Conservation (phyloP, 1,140 invertebrate genomes). For the Chlorops oryzae region DNA sequence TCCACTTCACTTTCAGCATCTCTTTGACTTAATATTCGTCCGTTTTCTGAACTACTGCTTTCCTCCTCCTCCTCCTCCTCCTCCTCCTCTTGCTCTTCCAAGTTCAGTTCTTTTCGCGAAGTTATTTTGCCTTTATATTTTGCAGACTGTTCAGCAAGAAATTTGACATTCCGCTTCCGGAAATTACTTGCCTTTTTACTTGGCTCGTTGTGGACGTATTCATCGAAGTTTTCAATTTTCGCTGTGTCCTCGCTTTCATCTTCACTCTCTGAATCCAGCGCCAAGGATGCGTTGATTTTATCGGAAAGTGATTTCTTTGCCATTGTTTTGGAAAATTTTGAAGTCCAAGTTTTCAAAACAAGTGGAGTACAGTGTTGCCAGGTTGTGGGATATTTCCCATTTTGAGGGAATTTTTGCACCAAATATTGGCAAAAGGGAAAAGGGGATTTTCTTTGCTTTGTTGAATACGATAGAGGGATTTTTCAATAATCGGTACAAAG, state of each 20-base stretch:
- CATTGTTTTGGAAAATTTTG: too few species aligned
- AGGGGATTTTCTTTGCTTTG: too few species aligned
- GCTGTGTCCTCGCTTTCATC: slow-evolving; percentile 26
- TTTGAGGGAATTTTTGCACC: too few species aligned
- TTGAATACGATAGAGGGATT: too few species aligned
- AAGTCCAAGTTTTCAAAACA: too few species aligned
- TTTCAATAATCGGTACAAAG: too few species aligned
- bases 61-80: slow-evolving; percentile 25
- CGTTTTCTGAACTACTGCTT: slow-evolving; percentile 13
- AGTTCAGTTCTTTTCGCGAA: slow-evolving; percentile 51
- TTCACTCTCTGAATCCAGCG: slow-evolving; percentile 16
- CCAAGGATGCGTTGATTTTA: not conserved
- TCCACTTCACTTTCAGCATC: slow-evolving; percentile 19
- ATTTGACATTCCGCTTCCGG: slow-evolving; percentile 58
- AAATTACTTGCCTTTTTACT: slow-evolving; percentile 58
- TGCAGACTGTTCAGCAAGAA: slow-evolving; percentile 61
- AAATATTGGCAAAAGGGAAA: too few species aligned
- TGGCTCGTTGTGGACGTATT: slow-evolving; percentile 51
- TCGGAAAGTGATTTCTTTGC: too few species aligned
- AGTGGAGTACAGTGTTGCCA: too few species aligned
- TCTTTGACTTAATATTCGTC: slow-evolving; percentile 23
- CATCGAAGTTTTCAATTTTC: slow-evolving; percentile 44
- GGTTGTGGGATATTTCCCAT: too few species aligned
- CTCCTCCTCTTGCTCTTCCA: slow-evolving; percentile 26
- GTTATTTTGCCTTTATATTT: slow-evolving; percentile 67